Evolutionary conservation across 2,888 invertebrate genomes (phyloP).

Genomic region (Atrina japonica): DNA sequence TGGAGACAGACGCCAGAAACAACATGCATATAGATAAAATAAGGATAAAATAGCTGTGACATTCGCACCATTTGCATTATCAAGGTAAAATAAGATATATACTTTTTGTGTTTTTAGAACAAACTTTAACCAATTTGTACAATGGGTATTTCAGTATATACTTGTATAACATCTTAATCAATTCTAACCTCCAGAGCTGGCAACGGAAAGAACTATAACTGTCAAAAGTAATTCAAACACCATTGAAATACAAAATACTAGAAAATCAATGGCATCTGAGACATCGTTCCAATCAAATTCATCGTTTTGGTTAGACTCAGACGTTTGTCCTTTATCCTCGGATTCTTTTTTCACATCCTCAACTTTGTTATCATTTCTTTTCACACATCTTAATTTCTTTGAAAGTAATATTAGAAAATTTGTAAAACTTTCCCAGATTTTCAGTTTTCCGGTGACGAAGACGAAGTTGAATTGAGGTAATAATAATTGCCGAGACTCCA

Average conservation of each 20-base stretch:
- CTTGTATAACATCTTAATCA: no score
- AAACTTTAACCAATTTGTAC: no score
- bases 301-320: neutral
- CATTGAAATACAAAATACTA: constrained; percentile 37
- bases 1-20: no score
- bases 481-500: neutral
- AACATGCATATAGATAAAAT: no score
- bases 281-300: constrained; percentile 9
- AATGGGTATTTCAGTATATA: no score
- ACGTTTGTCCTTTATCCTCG: neutral
- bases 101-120: no score
- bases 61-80: no score
- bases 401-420: neutral
- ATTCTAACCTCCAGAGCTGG: neutral
- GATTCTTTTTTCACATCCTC: neutral
- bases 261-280: constrained; percentile 13
- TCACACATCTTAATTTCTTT: neutral
- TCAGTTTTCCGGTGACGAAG: constrained; percentile 1
- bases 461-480: constrained; percentile 12
- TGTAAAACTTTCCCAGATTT: neutral
- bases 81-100: no score
- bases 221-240: neutral
- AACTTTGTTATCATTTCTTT: no score
- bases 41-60: no score
- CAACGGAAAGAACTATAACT: neutral